These are phyloP conservation scores for Pedetes capensis DNA, from an alignment of 2,113 vertebrate genomes.

Conservation along the genomic window DNA sequence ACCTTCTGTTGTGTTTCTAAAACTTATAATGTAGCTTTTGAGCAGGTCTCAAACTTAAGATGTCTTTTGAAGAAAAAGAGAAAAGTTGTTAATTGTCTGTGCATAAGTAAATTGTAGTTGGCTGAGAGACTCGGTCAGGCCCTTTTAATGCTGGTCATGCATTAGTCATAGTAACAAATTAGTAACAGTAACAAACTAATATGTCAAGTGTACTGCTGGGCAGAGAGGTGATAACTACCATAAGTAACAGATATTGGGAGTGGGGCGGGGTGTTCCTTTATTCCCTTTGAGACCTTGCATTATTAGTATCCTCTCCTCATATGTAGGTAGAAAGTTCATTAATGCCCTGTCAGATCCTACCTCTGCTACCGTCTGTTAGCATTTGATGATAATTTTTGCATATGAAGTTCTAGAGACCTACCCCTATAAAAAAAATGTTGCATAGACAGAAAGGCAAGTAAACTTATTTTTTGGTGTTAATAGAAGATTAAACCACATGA, in stretches of 20 bases:
- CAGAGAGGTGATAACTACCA: slow-evolving; percentile 58
- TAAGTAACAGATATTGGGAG: not conserved
- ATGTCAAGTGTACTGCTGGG: slow-evolving; percentile 74
- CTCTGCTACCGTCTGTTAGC: not conserved
- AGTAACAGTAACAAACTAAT: slow-evolving; percentile 21
- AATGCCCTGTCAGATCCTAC: not conserved
- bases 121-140: slow-evolving; percentile 48
- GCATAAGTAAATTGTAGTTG: slow-evolving; percentile 48
- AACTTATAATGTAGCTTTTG: slow-evolving; percentile 82
- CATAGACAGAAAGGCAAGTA: not conserved
- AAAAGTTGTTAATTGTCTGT: slow-evolving; percentile 51
- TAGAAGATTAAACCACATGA: not conserved
- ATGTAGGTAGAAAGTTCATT: not conserved
- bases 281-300: slow-evolving; percentile 27
- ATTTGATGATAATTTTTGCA: not conserved
- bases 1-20: slow-evolving; percentile 78
- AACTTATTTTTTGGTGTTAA: slow-evolving; percentile 12
- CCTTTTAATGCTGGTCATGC: slow-evolving; percentile 78
- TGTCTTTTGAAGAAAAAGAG: slow-evolving; percentile 75
- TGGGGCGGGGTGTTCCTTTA: not conserved
- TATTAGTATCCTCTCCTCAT: not conserved
- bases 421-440: not conserved
- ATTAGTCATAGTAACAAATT: slow-evolving; percentile 55
- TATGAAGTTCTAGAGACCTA: not conserved
- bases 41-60: slow-evolving; percentile 91